phyloP scores from a whole-genome alignment of 2,113 vertebrate genomes.

The Paralichthys olivaceus region DNA sequence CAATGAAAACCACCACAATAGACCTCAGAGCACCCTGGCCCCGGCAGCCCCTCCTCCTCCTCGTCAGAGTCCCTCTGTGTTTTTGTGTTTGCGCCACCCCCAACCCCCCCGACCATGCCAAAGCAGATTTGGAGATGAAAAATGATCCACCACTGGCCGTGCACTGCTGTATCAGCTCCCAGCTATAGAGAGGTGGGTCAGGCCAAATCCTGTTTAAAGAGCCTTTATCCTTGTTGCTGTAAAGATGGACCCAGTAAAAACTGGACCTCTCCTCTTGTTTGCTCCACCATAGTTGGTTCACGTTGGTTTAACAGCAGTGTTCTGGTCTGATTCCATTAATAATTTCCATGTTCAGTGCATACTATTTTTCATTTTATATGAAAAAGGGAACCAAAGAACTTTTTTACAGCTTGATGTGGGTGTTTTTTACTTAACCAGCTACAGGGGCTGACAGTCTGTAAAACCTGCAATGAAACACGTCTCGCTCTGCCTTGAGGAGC shows the following conservation, averaged over 20 bases:
- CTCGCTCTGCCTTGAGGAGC: constrained; percentile 55
- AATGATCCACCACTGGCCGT: constrained; percentile 74
- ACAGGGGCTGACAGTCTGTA: constrained; percentile 47
- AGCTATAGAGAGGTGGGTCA: constrained; percentile 67
- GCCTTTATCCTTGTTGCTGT: constrained; percentile 64
- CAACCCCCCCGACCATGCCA: constrained; percentile 64
- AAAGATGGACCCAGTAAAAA: constrained; percentile 50
- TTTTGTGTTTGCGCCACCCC: constrained; percentile 33
- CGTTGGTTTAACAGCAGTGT: neutral
- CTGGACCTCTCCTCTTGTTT: constrained; percentile 27
- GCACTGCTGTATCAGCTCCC: constrained; percentile 69
- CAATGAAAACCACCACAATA: constrained; percentile 57
- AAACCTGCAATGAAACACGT: constrained; percentile 59
- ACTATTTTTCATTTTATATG: constrained; percentile 11
- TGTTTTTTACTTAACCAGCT: constrained; percentile 33
- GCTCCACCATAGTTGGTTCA: neutral
- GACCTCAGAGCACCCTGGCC: constrained; percentile 63
- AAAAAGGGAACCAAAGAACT: constrained; percentile 30
- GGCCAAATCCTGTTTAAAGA: constrained; percentile 70
- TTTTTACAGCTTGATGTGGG: constrained; percentile 44
- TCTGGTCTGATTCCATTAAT: constrained; percentile 1
- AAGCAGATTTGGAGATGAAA: constrained; percentile 80
- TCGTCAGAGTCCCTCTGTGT: constrained; percentile 17
- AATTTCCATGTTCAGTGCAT: neutral
- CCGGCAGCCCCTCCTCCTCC: constrained; percentile 37